Evolutionary conservation across 1,140 invertebrate genomes (phyloP).

Genomic region (Venturia canescens): DNA sequence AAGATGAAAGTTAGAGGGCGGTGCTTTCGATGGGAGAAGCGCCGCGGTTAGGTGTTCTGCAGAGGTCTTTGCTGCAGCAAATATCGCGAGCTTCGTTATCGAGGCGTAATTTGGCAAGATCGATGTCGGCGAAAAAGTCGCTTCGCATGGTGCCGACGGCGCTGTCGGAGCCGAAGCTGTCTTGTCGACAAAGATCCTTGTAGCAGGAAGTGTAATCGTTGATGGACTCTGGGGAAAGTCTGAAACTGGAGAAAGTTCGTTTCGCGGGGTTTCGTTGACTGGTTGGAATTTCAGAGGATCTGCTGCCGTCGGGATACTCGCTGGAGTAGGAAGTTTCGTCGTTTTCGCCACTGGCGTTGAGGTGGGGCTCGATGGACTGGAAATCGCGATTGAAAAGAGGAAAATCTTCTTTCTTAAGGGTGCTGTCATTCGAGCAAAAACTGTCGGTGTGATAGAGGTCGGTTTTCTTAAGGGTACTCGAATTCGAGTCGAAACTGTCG

Average conservation of each 20-base stretch:
- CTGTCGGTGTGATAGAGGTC: slow-evolving; percentile 52
- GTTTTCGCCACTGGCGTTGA: slow-evolving; percentile 35
- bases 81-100: slow-evolving; percentile 64
- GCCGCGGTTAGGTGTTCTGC: slow-evolving; percentile 65
- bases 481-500: slow-evolving; percentile 56
- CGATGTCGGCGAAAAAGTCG: slow-evolving; percentile 73
- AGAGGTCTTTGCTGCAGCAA: slow-evolving; percentile 68
- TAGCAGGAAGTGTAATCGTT: slow-evolving; percentile 63
- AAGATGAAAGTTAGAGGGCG: slow-evolving; percentile 65
- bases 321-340: slow-evolving; percentile 19
- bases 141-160: slow-evolving; percentile 76
- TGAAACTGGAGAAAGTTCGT: slow-evolving; percentile 52
- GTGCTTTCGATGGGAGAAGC: slow-evolving; percentile 73
- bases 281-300: slow-evolving; percentile 21
- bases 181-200: slow-evolving; percentile 69
- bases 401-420: slow-evolving; percentile 53
- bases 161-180: slow-evolving; percentile 73
- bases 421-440: slow-evolving; percentile 60
- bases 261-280: slow-evolving; percentile 29
- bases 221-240: slow-evolving; percentile 49
- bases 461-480: slow-evolving; percentile 50
- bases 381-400: slow-evolving; percentile 45
- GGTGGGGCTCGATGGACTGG: slow-evolving; percentile 36
- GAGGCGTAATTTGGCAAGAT: slow-evolving; percentile 69
- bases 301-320: slow-evolving; percentile 32